Evolutionary conservation across 1,140 invertebrate genomes (phyloP), one percentile per base, ranked within the genome.

Genomic region (Dinoponera quadriceps): DNA sequence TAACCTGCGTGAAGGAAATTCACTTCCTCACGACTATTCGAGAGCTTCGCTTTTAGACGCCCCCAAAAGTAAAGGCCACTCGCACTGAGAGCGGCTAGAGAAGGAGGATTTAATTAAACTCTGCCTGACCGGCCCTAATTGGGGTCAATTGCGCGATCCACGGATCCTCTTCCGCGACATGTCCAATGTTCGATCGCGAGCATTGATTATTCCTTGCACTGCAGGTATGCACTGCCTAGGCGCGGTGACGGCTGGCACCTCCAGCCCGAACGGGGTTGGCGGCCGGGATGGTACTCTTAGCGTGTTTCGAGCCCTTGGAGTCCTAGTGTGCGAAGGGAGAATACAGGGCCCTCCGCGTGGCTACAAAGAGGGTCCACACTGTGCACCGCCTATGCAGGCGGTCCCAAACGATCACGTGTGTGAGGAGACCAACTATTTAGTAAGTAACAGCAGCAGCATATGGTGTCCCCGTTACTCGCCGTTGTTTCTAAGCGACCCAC

Each of bases 301-400:
- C 84, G 94, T 96, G 88, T 95, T 96, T 90, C 96, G 96, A 88
- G 95, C 96, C 88, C 93, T 97, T 90, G 96, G 96, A 86, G 95
- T 96, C 88, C 93, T 97, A 89, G 95, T 97, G 27, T 95, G 95
- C 80, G 96, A 97, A 92, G 96, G 96, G 44, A 94, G 96, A 65
- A 96, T 96, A 33, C 96, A 96, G 38, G 96, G 95, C 38, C 95
- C 95, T 85, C 94, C 95, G 72, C 95, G 96, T 84, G 96, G 96
- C n/a, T 96, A 96, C 92, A 95, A 95, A 83, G 96, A 97, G 91
- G 97, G 97, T 22, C 96, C 96, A 7, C 97, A 97, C 90, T 97
- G 96, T 95, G 95, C 93, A 88, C 90, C 94, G 80, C 93, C 90
- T 57, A 82, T 94, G 75, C 91, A 94, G 89, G 71, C 93, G 65